Evolutionary conservation across 2,888 invertebrate species (phyloP).

Genomic region (Oligia strigilis): DNA sequence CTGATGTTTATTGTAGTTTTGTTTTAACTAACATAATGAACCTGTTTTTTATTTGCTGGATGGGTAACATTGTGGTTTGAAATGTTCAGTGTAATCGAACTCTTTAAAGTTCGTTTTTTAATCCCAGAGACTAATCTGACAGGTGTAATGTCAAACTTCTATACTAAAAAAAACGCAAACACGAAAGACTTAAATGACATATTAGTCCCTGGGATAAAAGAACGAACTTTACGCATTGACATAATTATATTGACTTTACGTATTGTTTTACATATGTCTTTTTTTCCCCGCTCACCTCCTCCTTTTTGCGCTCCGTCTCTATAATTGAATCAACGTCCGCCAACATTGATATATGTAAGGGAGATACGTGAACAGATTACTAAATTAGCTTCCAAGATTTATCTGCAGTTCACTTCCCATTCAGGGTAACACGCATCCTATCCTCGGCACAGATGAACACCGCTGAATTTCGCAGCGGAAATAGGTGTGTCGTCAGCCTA

Average conservation of each 20-base stretch:
- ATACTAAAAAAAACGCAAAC: too few relatives aligned
- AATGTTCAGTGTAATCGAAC: background rate
- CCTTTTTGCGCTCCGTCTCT: slow-evolving; percentile 45
- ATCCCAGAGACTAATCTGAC: too few relatives aligned
- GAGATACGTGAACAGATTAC: slow-evolving; percentile 77
- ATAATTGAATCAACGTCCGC: slow-evolving; percentile 76
- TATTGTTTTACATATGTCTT: background rate
- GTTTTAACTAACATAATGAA: background rate
- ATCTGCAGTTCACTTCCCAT: slow-evolving; percentile 69
- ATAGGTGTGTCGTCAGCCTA: slow-evolving; percentile 48
- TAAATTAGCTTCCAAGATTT: slow-evolving; percentile 75
- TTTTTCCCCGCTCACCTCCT: slow-evolving; percentile 40
- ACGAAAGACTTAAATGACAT: too few relatives aligned
- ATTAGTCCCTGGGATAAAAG: too few relatives aligned
- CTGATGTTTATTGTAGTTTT: too few relatives aligned
- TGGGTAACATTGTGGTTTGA: background rate
- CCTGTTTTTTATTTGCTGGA: background rate
- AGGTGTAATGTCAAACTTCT: too few relatives aligned
- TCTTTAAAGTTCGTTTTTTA: background rate
- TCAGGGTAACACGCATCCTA: slow-evolving; percentile 57
- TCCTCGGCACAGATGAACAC: slow-evolving; percentile 48
- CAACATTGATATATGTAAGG: slow-evolving; percentile 75
- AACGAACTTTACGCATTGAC: too few relatives aligned
- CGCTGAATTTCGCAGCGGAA: slow-evolving; percentile 49
- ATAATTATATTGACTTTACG: background rate